Percentiles rank a stretch among this genome's conserved stretches.
These are phyloP conservation scores for Cybosia mesomella DNA, from an alignment of 2,888 invertebrate species.

Conservation along the genomic window DNA sequence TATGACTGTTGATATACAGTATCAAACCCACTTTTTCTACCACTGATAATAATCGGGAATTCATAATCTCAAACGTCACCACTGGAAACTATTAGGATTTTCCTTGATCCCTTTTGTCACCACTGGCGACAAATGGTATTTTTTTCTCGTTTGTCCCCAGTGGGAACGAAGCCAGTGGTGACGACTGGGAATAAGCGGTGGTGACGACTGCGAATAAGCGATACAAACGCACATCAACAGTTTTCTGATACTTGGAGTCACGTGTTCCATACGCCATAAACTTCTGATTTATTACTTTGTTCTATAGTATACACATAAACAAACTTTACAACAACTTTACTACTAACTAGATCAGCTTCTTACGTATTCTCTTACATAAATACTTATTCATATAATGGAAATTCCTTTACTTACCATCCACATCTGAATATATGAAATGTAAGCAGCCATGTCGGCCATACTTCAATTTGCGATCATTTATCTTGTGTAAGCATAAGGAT, in stretches of 20 bases:
- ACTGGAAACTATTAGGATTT: no score
- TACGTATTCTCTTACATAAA: constrained; percentile 43
- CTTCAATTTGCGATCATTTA: constrained; percentile 19
- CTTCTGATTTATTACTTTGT: neutral
- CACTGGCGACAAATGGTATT: no score
- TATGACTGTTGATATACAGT: no score
- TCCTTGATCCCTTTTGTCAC: no score
- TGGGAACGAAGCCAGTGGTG: no score
- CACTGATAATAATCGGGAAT: no score
- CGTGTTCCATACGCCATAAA: neutral
- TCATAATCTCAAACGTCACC: no score
- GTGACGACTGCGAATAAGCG: no score
- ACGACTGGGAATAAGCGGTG: no score
- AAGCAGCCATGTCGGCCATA: constrained; percentile 21
- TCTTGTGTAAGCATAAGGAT: constrained; percentile 37
- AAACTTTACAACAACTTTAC: constrained; percentile 6
- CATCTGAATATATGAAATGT: neutral
- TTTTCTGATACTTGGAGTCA: neutral
- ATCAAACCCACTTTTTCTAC: no score
- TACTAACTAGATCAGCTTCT: constrained; percentile 37
- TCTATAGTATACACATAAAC: constrained; percentile 10
- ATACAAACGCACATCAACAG: neutral
- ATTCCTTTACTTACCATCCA: constrained; percentile 24
- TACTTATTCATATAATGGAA: neutral
- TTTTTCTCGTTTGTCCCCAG: no score